A percentile compares a stretch with the other conserved stretches of the same genome.
Conservation (phyloP, 1,140 invertebrate species). For the Drosophila simulans region DNA sequence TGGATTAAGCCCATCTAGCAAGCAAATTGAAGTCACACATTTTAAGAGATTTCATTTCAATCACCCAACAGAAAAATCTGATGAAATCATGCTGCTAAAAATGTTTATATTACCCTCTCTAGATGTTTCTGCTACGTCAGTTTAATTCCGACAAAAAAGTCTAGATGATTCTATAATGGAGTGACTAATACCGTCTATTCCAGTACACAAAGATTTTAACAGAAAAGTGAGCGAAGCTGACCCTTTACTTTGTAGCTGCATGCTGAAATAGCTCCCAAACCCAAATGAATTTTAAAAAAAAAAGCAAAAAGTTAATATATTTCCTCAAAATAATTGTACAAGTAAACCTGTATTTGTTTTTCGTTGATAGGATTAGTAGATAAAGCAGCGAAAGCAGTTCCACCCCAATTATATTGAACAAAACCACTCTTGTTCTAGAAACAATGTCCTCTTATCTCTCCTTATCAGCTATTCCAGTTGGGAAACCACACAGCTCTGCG, state of each 20-base stretch:
- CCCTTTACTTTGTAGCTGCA: background rate
- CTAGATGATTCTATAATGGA: background rate
- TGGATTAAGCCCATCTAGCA: constrained; percentile 51
- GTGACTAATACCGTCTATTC: constrained; percentile 2
- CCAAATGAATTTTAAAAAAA: no score
- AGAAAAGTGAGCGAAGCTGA: no score
- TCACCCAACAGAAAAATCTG: background rate
- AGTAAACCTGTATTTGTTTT: no score
- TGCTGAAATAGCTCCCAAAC: background rate
- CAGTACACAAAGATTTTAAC: background rate
- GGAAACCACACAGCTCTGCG: background rate
- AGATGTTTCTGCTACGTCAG: background rate
- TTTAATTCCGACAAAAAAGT: background rate
- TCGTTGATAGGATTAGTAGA: no score
- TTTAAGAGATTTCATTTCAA: background rate
- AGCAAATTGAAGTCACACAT: background rate
- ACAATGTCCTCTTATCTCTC: background rate
- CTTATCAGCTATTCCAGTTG: background rate
- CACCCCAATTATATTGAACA: background rate
- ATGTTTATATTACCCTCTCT: background rate
- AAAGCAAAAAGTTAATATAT: background rate
- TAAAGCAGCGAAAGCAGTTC: no score
- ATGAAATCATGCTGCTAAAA: background rate
- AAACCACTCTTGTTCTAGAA: background rate
- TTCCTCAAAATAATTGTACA: no score